These are phyloP conservation scores for Pseudomugil tenellus DNA, from an alignment of 2,797 vertebrate genomes.

Conservation along the genomic window DNA sequence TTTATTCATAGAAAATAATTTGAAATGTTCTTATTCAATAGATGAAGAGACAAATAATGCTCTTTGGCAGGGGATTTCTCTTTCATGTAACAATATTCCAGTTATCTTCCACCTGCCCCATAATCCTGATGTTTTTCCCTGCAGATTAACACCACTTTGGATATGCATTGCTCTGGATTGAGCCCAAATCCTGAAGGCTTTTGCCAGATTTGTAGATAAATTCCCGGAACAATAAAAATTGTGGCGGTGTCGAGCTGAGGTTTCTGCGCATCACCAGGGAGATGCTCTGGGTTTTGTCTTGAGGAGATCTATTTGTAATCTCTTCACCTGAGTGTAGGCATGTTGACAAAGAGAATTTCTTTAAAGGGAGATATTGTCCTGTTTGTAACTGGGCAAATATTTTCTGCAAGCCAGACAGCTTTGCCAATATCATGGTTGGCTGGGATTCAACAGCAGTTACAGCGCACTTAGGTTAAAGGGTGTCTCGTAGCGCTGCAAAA, in stretches of 20 bases:
- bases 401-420: constrained; percentile 71
- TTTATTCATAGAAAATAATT: too few relatives aligned
- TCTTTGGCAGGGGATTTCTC: not conserved
- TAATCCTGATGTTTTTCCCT: not conserved
- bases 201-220: constrained; percentile 36
- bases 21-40: too few relatives aligned
- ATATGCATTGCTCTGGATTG: constrained; percentile 8
- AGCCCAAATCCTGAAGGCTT: constrained; percentile 13
- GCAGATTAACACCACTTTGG: constrained; percentile 20
- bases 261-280: constrained; percentile 21
- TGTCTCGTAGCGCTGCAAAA: constrained; percentile 56
- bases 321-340: constrained; percentile 56
- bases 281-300: constrained; percentile 32
- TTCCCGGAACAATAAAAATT: constrained; percentile 26
- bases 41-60: not conserved
- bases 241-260: constrained; percentile 1
- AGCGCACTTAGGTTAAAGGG: constrained; percentile 73
- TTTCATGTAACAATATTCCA: not conserved
- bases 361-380: constrained; percentile 58
- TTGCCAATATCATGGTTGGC: constrained; percentile 77
- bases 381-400: constrained; percentile 74
- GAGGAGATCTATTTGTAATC: constrained; percentile 41
- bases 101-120: not conserved
- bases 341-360: constrained; percentile 65
- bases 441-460: constrained; percentile 73